Conservation (phyloP, 2,888 invertebrate species). For the Orthonevra nobilis region DNA sequence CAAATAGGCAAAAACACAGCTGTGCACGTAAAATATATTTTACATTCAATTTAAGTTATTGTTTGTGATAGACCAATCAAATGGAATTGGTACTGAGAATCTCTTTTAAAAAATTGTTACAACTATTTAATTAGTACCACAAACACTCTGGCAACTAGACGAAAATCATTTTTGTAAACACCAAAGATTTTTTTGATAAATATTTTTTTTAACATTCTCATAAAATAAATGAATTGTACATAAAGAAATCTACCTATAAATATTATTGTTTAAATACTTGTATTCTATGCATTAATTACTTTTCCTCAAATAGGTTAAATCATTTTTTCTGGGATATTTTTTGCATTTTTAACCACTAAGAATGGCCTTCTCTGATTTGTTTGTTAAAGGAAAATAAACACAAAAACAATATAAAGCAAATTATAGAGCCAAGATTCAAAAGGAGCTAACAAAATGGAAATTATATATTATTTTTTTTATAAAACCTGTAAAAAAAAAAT, state of each 20-base stretch:
- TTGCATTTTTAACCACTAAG: slow-evolving; percentile 51
- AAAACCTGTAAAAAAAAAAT: slow-evolving; percentile 13
- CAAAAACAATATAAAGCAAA: not conserved
- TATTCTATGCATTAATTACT: slow-evolving; percentile 34
- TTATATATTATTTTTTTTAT: slow-evolving; percentile 33
- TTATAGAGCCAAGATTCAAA: slow-evolving; percentile 5
- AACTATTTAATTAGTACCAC: no score
- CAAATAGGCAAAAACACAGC: slow-evolving; percentile 23
- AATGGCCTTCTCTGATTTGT: slow-evolving; percentile 23
- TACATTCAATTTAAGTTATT: slow-evolving; percentile 28
- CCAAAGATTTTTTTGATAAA: slow-evolving; percentile 65
- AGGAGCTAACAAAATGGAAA: slow-evolving; percentile 4
- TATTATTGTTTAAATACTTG: slow-evolving; percentile 36
- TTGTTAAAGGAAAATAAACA: not conserved
- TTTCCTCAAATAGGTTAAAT: slow-evolving; percentile 29
- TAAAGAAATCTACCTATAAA: slow-evolving; percentile 43
- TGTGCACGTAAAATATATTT: slow-evolving; percentile 22
- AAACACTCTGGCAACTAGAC: slow-evolving; percentile 28
- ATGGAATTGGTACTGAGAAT: slow-evolving; percentile 25
- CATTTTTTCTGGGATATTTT: slow-evolving; percentile 21
- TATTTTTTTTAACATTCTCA: no score
- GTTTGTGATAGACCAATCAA: slow-evolving; percentile 33
- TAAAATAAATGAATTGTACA: slow-evolving; percentile 39
- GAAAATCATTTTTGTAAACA: slow-evolving; percentile 42
- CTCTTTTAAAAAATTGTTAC: slow-evolving; percentile 26